Percentiles rank a stretch among this genome's conserved stretches.
phyloP scores from a whole-genome alignment of 2,113 vertebrate genomes.

The Engraulis encrasicolus region DNA sequence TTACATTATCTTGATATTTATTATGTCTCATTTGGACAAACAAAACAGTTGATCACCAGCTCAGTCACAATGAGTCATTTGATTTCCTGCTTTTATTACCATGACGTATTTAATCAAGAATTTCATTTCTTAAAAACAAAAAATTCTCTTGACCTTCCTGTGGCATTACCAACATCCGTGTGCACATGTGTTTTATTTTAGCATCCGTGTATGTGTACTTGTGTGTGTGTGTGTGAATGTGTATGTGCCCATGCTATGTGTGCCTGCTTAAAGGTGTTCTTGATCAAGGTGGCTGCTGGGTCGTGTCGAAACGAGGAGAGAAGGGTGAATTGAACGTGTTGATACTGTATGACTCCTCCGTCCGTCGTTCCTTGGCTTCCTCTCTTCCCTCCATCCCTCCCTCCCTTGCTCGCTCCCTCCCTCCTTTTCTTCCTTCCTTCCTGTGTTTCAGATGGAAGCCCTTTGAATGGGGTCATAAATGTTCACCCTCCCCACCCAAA shows the following conservation, averaged over 20 bases:
- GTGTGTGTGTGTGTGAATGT: neutral
- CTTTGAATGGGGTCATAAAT: constrained; percentile 79
- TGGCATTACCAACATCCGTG: neutral
- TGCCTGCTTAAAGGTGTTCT: neutral
- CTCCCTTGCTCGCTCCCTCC: constrained; percentile 81
- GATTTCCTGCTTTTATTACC: neutral
- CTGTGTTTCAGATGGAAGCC: constrained; percentile 76
- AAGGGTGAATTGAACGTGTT: constrained; percentile 56
- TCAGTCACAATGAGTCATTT: neutral
- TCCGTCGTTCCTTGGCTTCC: too few species aligned
- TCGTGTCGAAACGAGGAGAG: constrained; percentile 45
- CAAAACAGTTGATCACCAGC: neutral
- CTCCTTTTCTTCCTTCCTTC: constrained; percentile 78
- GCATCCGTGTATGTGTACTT: neutral
- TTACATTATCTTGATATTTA: too few species aligned
- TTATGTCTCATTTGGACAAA: too few species aligned
- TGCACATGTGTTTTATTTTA: neutral
- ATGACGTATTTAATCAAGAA: too few species aligned
- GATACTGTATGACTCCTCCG: constrained; percentile 69
- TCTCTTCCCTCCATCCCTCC: constrained; percentile 71
- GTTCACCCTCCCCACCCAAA: constrained; percentile 56
- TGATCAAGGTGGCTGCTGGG: neutral
- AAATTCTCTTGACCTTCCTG: neutral
- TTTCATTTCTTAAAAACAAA: too few species aligned
- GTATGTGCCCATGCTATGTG: too few species aligned